These are phyloP conservation scores for Macrostomum lignano DNA, from an alignment of 1,140 invertebrate species.

Conservation along the genomic window DNA sequence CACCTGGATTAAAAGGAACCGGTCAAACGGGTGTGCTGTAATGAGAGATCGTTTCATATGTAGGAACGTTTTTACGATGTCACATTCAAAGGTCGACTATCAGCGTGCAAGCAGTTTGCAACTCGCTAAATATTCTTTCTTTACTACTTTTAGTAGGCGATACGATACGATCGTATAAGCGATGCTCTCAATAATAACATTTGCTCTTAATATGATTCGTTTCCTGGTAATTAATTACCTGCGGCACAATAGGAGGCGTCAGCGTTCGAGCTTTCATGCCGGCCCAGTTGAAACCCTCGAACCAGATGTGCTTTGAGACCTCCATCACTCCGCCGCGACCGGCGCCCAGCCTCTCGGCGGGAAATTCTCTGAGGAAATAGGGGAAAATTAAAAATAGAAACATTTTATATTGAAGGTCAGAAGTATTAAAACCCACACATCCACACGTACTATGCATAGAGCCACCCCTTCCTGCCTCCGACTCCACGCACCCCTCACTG, in stretches of 20 bases:
- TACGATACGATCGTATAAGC: no score
- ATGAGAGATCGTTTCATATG: no score
- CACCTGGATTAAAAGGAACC: no score
- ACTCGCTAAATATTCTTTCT: no score
- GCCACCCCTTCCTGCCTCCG: not conserved
- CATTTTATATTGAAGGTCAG: not conserved
- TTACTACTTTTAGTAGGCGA: no score
- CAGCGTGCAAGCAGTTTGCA: no score
- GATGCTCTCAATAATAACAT: no score
- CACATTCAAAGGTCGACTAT: no score
- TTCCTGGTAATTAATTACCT: constrained; percentile 32
- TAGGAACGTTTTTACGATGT: no score
- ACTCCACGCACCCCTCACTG: not conserved
- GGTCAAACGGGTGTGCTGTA: no score
- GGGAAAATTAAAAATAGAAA: not conserved
- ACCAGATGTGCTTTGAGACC: constrained; percentile 89
- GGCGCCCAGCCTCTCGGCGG: constrained; percentile 76
- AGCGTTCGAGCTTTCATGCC: constrained; percentile 57
- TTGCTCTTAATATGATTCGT: no score
- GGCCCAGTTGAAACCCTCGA: constrained; percentile 98
- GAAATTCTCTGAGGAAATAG: constrained; percentile 19
- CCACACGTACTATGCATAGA: not conserved
- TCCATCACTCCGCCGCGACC: constrained; percentile 84
- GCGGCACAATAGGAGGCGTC: constrained; percentile 66
- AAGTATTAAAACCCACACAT: not conserved